Percentiles rank a stretch among this genome's conserved stretches.
phyloP scores from a whole-genome alignment of 2,888 invertebrate species.

The Lochmaea capreae region DNA sequence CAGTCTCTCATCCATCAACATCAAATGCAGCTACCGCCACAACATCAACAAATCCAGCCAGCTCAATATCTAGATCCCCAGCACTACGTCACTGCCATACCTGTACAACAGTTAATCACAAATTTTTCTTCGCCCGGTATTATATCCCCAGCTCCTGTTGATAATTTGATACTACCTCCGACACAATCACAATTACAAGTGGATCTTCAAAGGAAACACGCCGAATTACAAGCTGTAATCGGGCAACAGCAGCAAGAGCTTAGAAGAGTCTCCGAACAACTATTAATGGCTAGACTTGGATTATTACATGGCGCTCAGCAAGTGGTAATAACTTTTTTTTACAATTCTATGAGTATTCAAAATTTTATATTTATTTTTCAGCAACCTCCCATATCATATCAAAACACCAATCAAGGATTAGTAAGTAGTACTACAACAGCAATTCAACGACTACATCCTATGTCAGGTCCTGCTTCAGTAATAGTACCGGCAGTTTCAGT shows the following conservation, averaged over 20 bases:
- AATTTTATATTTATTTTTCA: constrained; percentile 16
- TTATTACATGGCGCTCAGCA: constrained; percentile 64
- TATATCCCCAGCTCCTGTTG: constrained; percentile 62
- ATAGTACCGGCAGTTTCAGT: constrained; percentile 55
- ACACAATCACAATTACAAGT: constrained; percentile 75
- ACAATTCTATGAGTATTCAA: background rate
- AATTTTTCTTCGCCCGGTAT: constrained; percentile 67
- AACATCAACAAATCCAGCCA: constrained; percentile 48
- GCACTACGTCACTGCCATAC: constrained; percentile 71
- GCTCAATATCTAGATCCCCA: constrained; percentile 65
- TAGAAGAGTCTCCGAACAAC: constrained; percentile 86
- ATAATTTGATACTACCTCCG: constrained; percentile 69
- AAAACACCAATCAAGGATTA: constrained; percentile 52
- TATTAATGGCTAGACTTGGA: constrained; percentile 84
- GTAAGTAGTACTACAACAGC: constrained; percentile 63
- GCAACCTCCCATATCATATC: constrained; percentile 40
- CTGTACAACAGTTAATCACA: constrained; percentile 70
- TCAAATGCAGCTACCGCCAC: constrained; percentile 47
- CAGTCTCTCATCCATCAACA: constrained; percentile 46
- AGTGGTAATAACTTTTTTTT: constrained; percentile 32
- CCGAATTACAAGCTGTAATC: constrained; percentile 86
- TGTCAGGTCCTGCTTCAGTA: constrained; percentile 53
- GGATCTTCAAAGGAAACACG: constrained; percentile 84
- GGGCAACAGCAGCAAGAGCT: constrained; percentile 89
- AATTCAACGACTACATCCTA: constrained; percentile 48